Evolutionary conservation across 2,888 invertebrate genomes (phyloP), one percentile per base, ranked within the genome.

Genomic region (Synanthedon andrenaeformis): DNA sequence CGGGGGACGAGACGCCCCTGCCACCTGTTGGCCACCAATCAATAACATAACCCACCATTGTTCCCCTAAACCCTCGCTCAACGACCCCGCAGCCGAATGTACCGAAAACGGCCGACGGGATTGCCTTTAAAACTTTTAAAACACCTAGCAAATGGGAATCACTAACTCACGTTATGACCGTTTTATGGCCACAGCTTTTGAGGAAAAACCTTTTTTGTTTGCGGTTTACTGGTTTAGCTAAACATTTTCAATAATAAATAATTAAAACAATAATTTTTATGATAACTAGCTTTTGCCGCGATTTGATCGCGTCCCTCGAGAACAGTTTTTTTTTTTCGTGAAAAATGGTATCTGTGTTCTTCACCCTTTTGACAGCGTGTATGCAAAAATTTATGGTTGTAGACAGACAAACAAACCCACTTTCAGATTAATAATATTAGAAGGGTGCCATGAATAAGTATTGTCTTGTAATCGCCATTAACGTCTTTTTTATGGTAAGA

Each of bases 21-120:
- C 80, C 72, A 85, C 84, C 79, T 86, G 86, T 86, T 79, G 84
- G 71, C 35, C 67, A 64, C 69, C 79, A 85, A 86, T 86, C 86
- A 84, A 86, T 86, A 86, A 72, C 70, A 79, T 70, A 75, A 74
- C 73, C 72, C 70, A 74, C 76, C 80, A 74, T 79, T 79, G 79
- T 77, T 74, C 73, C 67, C 69, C 66, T 64, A 70, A 67, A 70
- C 69, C 67, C 67, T 56, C 53, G 59, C 59, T 56, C 58, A 56
- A 53, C 59, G 61, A 62, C 66, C 68, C 66, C 67, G 67, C 65
- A 65, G 64, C 62, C 62, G 58, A 58, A 59, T 56, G 57, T 52
- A 57, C 55, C 56, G 53, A 64, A 68, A 61, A 55, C 54, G 52
- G 58, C 59, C 58, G 58, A 57, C 54, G 41, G 57, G 62, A 62